These are phyloP conservation scores for Ametastegia equiseti DNA, from an alignment of 2,888 invertebrate genomes.

Conservation along the genomic window DNA sequence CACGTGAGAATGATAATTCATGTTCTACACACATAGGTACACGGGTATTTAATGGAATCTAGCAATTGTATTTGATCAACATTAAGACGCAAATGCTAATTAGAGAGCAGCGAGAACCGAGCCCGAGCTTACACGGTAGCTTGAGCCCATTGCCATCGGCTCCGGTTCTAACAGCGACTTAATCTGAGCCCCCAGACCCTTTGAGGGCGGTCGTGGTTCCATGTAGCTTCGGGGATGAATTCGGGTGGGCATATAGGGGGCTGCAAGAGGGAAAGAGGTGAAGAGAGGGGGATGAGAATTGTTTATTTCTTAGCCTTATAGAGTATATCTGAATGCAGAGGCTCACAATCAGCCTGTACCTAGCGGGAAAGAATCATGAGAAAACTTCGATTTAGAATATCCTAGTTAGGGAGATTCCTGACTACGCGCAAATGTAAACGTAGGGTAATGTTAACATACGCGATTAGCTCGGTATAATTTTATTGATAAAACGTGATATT, in stretches of 20 bases:
- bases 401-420: neutral
- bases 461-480: constrained; percentile 11
- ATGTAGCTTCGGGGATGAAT: neutral
- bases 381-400: neutral
- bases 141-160: neutral
- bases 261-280: neutral
- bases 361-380: neutral
- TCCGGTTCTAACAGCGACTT: constrained; percentile 35
- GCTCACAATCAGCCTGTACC: neutral
- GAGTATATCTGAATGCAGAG: neutral
- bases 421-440: neutral
- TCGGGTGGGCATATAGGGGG: neutral
- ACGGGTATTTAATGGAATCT: neutral
- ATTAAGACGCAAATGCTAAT: constrained; percentile 6
- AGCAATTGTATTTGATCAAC: neutral
- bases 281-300: constrained; percentile 44
- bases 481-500: constrained; percentile 17
- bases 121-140: neutral
- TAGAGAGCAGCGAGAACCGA: neutral
- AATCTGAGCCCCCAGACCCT: constrained; percentile 4
- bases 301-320: constrained; percentile 35
- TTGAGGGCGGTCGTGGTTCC: constrained; percentile 14
- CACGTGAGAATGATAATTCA: no score
- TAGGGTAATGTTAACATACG: neutral
- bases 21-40: no score